Percentiles rank a stretch among this genome's conserved stretches.
These are phyloP conservation scores for Aptenodytes forsteri DNA, from an alignment of 2,113 vertebrate genomes.

Conservation along the genomic window DNA sequence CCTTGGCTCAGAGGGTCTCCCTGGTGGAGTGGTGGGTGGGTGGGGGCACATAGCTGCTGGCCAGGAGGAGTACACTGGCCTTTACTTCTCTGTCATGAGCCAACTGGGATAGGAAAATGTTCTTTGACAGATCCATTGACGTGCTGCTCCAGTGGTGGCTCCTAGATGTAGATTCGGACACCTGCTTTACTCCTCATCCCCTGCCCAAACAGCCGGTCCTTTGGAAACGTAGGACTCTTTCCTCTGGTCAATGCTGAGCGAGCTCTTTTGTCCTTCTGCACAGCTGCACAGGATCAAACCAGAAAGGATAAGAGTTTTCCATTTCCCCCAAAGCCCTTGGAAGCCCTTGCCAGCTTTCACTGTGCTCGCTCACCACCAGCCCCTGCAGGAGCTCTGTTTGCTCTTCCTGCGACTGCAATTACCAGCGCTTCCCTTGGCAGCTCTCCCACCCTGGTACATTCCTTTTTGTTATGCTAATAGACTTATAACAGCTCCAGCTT, in stretches of 20 bases:
- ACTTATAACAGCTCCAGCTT: conserved; percentile 53
- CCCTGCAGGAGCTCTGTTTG: conserved; percentile 36
- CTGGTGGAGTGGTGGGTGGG: accelerated
- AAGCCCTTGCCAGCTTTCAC: neutral
- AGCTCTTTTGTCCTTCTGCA: neutral
- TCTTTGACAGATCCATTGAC: neutral
- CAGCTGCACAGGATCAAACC: neutral
- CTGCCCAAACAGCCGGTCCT: neutral
- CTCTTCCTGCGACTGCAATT: conserved; percentile 32
- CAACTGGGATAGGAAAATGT: neutral
- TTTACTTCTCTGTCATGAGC: neutral
- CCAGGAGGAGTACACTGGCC: neutral
- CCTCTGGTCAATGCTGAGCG: neutral
- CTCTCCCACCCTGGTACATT: conserved; percentile 19
- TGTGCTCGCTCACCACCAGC: neutral
- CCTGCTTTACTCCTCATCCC: neutral
- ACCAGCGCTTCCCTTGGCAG: conserved; percentile 32
- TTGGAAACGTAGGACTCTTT: neutral
- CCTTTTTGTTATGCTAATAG: conserved; percentile 63
- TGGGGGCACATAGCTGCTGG: neutral
- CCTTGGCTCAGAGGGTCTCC: neutral
- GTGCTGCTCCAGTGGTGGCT: neutral
- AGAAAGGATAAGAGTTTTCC: conserved; percentile 15
- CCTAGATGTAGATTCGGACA: neutral
- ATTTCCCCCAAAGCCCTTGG: conserved; percentile 6